Evolutionary conservation across 2,113 vertebrate species (phyloP).

Genomic region (Rattus norvegicus): GRCr8 NC_086024.1:15111501-15112000

Average conservation of each 20-base stretch:
- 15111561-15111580: background rate
- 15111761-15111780: background rate
- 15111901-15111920: slow-evolving; percentile 21
- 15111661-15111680: background rate
- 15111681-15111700: background rate
- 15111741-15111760: background rate
- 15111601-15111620: background rate
- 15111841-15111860: slow-evolving; percentile 39
- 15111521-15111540: background rate
- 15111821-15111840: background rate
- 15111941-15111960: slow-evolving; percentile 15
- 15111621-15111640: no score
- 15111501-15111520: no score
- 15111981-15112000: slow-evolving; percentile 52
- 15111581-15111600: background rate
- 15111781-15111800: slow-evolving; percentile 39
- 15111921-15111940: slow-evolving; percentile 1
- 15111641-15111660: no score
- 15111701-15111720: background rate
- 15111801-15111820: slow-evolving; percentile 33
- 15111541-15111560: background rate
- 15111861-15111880: slow-evolving; percentile 51
- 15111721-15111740: background rate
- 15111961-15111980: slow-evolving; percentile 22
- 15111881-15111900: slow-evolving; percentile 53